These are phyloP conservation scores for Chymomyza fuscimana DNA, from an alignment of 2,888 invertebrate genomes.

Conservation along the genomic window DNA sequence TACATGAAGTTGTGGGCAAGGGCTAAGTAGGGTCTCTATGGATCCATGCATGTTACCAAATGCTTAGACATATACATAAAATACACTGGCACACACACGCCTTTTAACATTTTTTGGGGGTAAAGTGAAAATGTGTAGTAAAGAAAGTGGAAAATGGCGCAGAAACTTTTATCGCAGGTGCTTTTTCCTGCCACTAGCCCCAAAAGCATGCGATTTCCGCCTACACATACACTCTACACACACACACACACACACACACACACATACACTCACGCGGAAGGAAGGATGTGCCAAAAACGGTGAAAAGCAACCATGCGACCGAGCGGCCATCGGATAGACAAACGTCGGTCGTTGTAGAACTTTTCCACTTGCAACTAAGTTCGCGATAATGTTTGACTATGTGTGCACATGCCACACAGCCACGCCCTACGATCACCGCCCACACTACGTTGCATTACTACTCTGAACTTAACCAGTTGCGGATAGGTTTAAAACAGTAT, in stretches of 20 bases:
- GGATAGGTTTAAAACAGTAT: too few species aligned
- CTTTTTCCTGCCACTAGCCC: constrained; percentile 43
- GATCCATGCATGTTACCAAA: background rate
- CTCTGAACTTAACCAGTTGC: too few species aligned
- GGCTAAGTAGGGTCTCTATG: background rate
- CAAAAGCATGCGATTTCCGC: constrained; percentile 56
- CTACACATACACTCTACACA: constrained; percentile 17
- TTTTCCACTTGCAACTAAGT: constrained; percentile 55
- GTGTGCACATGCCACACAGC: constrained; percentile 47
- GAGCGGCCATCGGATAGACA: constrained; percentile 39
- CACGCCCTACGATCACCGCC: background rate
- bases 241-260: background rate
- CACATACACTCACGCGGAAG: background rate
- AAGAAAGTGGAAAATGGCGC: constrained; percentile 65
- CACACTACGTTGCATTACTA: background rate
- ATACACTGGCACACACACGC: constrained; percentile 1
- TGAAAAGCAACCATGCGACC: constrained; percentile 1
- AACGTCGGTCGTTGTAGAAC: constrained; percentile 45
- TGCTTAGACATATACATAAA: background rate
- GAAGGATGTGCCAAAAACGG: constrained; percentile 13
- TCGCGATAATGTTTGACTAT: constrained; percentile 70
- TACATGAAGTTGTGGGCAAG: background rate
- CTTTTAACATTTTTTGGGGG: background rate
- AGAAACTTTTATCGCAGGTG: constrained; percentile 71
- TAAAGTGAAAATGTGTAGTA: constrained; percentile 17